A percentile compares a stretch with the other conserved stretches of the same genome.
phyloP scores from a whole-genome alignment of 2,888 invertebrate genomes.

The Drosophila percnosoma region DNA sequence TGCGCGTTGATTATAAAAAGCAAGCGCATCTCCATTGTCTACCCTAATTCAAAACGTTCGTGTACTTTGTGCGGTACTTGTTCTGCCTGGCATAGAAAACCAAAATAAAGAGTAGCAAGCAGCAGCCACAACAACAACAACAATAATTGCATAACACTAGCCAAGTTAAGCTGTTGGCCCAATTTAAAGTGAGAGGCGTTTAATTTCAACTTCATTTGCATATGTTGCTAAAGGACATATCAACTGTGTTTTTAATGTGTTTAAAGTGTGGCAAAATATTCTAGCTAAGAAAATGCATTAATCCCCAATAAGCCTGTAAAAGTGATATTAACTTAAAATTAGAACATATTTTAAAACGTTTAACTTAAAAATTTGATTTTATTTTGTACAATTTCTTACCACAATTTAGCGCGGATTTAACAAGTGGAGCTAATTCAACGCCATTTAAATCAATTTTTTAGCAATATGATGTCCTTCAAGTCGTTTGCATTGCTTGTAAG shows the following conservation, averaged over 20 bases:
- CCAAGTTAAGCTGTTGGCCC: slow-evolving; percentile 32
- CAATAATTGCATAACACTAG: slow-evolving; percentile 30
- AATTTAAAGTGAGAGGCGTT: slow-evolving; percentile 45
- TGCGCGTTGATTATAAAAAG: slow-evolving; percentile 80
- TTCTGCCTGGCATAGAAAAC: slow-evolving; percentile 44
- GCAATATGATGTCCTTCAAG: slow-evolving; percentile 74
- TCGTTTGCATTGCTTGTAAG: slow-evolving; percentile 71
- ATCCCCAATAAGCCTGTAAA: background rate
- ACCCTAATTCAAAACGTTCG: slow-evolving; percentile 82
- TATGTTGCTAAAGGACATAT: slow-evolving; percentile 49
- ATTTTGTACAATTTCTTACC: slow-evolving; percentile 18
- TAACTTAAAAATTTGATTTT: background rate
- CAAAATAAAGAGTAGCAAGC: background rate
- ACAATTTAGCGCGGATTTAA: slow-evolving; percentile 41
- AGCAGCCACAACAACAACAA: background rate
- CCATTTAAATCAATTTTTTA: slow-evolving; percentile 31
- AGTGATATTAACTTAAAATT: slow-evolving; percentile 11
- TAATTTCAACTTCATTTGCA: slow-evolving; percentile 22
- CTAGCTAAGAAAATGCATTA: background rate
- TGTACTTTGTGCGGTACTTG: slow-evolving; percentile 79
- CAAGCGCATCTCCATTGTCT: slow-evolving; percentile 77
- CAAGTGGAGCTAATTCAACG: slow-evolving; percentile 27
- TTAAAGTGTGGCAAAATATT: slow-evolving; percentile 4
- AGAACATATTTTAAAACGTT: background rate
- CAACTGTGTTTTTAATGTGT: slow-evolving; percentile 17